Evolutionary conservation across 2,888 invertebrate species (phyloP), one percentile per base, ranked within the genome.

Genomic region (Acholoe squamosa): DNA sequence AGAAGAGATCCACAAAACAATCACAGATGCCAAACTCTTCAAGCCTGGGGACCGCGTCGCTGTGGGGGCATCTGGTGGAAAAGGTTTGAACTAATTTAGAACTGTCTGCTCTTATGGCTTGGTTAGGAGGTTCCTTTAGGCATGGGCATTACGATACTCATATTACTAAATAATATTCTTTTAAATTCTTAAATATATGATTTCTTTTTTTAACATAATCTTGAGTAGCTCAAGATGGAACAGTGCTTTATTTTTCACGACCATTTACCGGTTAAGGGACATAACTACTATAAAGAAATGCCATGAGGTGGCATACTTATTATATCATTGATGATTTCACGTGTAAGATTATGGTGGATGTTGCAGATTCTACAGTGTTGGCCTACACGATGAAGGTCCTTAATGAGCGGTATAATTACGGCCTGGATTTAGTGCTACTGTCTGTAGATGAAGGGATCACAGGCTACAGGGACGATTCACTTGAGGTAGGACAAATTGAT

Each of bases 391-490:
- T 99, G 94, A 99, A 99, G 96, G 96, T 98, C 0, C 96, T 99
- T 19, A 99, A 99, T 95, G 97, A 98, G 93, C 97, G 98, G 86
- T 97, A 99, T 95, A 96, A 98, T 92, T 99, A 99, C 96, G 98
- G 98, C 0, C 96, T 99, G 22, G 97, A 99, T 91, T 96, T 99
- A 67, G 97, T 98, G 93, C 96, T 99, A 51, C 96, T 99, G 67
- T 99, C 99, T 0, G 98, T 99, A 92, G 99, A 99, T 96, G 99
- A 99, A 97, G 99, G 99, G 91, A 99, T 99, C 92, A 98, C 98
- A 92, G 98, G 97, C 94, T 97, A 97, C 95, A 96, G 99, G 93
- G 99, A 99, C 96, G 99, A 99, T 95, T 99, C 99, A 95, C 96
- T 99, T 90, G 98, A 99, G 94, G 92, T 94, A n/a, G 84, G 43